Conservation (phyloP, 2,797 vertebrate species). For the Setipinna tenuifilis region DNA sequence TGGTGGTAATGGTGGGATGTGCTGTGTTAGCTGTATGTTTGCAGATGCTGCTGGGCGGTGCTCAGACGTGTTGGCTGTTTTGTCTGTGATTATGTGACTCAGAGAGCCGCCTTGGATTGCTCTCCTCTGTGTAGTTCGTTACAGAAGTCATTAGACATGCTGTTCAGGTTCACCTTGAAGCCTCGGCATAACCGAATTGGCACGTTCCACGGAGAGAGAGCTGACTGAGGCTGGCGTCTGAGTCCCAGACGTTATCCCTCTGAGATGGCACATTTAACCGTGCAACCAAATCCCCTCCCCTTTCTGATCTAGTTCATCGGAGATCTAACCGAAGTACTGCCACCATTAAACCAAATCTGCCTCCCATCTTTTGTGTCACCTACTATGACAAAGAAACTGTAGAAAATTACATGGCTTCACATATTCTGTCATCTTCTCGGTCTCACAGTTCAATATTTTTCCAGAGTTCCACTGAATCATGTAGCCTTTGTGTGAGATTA, state of each 20-base stretch:
- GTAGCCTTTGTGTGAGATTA: neutral
- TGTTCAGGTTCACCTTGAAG: conserved; percentile 3
- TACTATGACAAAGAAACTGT: neutral
- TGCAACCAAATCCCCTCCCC: neutral
- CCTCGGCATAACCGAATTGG: neutral
- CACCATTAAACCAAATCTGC: neutral
- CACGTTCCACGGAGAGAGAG: neutral
- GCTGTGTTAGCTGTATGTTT: neutral
- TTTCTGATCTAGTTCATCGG: neutral
- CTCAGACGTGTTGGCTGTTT: neutral
- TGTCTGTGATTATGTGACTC: neutral
- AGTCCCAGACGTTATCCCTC: neutral
- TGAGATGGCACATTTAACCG: neutral
- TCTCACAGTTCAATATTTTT: neutral
- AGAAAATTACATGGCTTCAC: neutral
- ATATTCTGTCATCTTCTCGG: neutral
- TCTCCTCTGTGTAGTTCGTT: neutral
- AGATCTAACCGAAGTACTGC: neutral
- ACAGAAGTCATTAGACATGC: neutral
- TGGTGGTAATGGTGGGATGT: no score
- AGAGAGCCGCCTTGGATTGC: neutral
- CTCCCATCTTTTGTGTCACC: neutral
- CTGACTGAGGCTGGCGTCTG: neutral
- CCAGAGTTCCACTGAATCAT: neutral
- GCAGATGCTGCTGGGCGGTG: conserved; percentile 8